Evolutionary conservation across 2,113 vertebrate genomes (phyloP).

Genomic region (Pogonocichla stellata): DNA sequence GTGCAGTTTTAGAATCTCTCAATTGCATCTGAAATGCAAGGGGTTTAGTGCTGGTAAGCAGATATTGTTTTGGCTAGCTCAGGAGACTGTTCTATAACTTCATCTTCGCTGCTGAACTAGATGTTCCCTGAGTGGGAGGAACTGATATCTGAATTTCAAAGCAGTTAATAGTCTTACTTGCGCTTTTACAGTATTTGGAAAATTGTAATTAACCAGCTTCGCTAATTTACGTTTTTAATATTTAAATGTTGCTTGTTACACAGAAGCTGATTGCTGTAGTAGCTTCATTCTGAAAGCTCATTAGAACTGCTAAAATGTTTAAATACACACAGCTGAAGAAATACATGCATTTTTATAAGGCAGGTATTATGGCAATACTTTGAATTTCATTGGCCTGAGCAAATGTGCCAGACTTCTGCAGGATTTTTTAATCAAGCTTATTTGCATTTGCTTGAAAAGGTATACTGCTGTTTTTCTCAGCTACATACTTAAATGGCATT

Average conservation of each 20-base stretch:
- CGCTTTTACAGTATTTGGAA: conserved; percentile 52
- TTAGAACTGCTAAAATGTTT: conserved; percentile 64
- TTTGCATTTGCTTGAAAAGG: conserved; percentile 41
- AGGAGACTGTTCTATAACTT: conserved; percentile 68
- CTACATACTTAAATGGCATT: not conserved
- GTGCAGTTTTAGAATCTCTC: not conserved
- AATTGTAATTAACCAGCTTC: conserved; percentile 63
- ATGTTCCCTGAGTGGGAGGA: conserved; percentile 58
- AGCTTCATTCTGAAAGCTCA: conserved; percentile 62
- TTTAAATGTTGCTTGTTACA: conserved; percentile 67
- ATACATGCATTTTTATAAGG: conserved; percentile 66
- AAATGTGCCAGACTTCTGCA: not conserved
- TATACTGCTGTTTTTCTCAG: not conserved
- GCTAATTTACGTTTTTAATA: conserved; percentile 67
- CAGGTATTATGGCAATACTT: conserved; percentile 48
- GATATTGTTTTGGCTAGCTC: conserved; percentile 63
- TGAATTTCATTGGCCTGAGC: conserved; percentile 41
- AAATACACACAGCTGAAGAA: conserved; percentile 69
- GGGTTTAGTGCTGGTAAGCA: conserved; percentile 6
- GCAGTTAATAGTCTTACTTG: conserved; percentile 54
- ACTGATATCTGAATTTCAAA: conserved; percentile 68
- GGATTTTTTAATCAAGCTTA: conserved; percentile 21
- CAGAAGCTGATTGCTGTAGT: conserved; percentile 66
- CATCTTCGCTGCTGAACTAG: conserved; percentile 16
- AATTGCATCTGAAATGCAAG: not conserved